Conservation (phyloP, 30 jellyfish, hydroid and myxozoan genomes). For the Hydractinia echinata region DNA sequence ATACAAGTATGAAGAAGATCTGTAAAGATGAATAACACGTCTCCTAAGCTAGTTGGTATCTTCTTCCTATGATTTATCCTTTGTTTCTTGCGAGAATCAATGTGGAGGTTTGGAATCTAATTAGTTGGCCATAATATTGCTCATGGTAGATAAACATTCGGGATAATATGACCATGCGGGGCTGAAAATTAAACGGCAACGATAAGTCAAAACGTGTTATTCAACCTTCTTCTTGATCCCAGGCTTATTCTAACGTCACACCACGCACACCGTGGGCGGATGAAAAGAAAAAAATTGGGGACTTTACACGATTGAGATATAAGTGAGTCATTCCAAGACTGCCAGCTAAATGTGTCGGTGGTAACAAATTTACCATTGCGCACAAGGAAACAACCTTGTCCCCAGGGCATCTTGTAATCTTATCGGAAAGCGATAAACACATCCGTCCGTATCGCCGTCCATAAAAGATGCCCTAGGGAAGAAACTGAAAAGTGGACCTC, state of each 20-base stretch:
- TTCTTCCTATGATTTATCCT: no score
- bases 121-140: conserved; percentile 3
- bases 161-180: neutral
- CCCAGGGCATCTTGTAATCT: no score
- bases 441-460: no score
- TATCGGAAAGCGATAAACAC: no score
- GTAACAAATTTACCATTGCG: no score
- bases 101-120: neutral
- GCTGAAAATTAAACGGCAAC: neutral
- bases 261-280: neutral
- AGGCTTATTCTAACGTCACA: neutral
- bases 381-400: no score
- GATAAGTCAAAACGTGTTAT: neutral
- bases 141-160: conserved; percentile 6
- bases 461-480: no score
- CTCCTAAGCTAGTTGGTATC: no score
- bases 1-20: conserved; percentile 4
- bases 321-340: neutral
- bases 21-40: no score
- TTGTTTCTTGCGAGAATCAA: no score
- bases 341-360: neutral
- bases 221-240: neutral
- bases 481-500: no score
- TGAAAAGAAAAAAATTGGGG: neutral
- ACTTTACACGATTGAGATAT: neutral